Base-by-base conservation (phyloP, 1,140 invertebrate species). In the Eupeodes corollae region DNA sequence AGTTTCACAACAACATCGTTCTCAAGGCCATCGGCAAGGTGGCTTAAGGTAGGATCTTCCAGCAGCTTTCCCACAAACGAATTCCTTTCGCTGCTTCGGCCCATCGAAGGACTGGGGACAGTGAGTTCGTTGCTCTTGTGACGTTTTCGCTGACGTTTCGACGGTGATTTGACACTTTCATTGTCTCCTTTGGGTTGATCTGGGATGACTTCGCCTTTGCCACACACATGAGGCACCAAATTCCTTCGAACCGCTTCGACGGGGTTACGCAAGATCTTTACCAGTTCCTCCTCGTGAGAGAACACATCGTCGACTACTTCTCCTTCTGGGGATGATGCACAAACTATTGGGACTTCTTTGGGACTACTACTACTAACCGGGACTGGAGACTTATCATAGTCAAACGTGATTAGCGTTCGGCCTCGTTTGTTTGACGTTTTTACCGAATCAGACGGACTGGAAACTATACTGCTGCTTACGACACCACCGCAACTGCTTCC, bases 181-280 rank as follows among this genome's bases (percentile, higher is more conserved):
- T 6, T 10, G 3, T 37, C 15, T 14, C 5, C 6, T 14, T 37
- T 37, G 3, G 15, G 35, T 14, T n/a, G 35, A 6, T 37, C 15
- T 10, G 15, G 10, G 35, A 14, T 37, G 35, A n/a, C 15, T 37
- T 16, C 33, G 2, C 19, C 15, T 30, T 19, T 9, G 31, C 80
- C 80, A 65, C 81, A 83, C 33, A 84, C 77, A 64, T 84, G 81
- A 18, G 81, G 81, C 50, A 83, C 77, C 50, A 83, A 65, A 60
- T 84, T 82, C 46, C 78, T 70, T 57, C 75, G 74, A 2, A 82
- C 80, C 13, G 81, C 81, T 72, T 83, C 78, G 10, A 84, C 80
- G 2, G 81, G 82, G 66, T 84, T 78, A 44, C 70, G 71, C 30
- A 82, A 59, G 31, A 80, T 71, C 51, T 75, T 72, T 38, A 72